Evolutionary conservation across 2,888 invertebrate species (phyloP).

Genomic region (Acanthoscelides obtectus): DNA sequence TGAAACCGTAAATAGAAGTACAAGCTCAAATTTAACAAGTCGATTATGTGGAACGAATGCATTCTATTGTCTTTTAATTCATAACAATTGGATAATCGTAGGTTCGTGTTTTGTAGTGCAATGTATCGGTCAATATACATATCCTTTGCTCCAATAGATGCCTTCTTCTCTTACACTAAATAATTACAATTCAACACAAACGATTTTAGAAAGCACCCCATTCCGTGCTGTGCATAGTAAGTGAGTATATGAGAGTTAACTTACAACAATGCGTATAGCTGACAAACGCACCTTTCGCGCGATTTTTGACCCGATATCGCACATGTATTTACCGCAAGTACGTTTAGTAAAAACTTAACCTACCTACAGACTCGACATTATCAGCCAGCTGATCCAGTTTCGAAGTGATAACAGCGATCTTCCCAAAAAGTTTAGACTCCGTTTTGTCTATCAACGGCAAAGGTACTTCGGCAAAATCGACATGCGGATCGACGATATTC

Average conservation of each 20-base stretch:
- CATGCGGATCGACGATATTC: conserved; percentile 57
- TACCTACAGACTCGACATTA: conserved; percentile 34
- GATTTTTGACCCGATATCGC: not conserved
- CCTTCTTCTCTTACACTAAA: not conserved
- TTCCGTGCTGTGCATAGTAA: too few species aligned
- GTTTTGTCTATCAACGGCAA: conserved; percentile 58
- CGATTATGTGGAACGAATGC: not conserved
- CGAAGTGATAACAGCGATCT: conserved; percentile 44
- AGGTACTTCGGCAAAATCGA: conserved; percentile 50
- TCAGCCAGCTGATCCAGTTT: conserved; percentile 45
- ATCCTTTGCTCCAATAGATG: not conserved
- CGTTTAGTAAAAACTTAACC: conserved; percentile 8
- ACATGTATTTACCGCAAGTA: not conserved
- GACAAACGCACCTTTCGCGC: not conserved
- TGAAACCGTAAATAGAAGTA: not conserved
- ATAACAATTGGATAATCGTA: not conserved
- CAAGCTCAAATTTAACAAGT: not conserved
- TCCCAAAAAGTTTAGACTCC: conserved; percentile 58
- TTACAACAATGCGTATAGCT: too few species aligned
- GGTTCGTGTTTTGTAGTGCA: not conserved
- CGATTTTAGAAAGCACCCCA: too few species aligned
- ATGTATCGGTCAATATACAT: not conserved
- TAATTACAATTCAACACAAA: too few species aligned
- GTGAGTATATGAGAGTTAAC: too few species aligned
- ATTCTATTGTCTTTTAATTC: not conserved